Conservation (phyloP, 2,888 invertebrate species). For the Orthosia incerta region DNA sequence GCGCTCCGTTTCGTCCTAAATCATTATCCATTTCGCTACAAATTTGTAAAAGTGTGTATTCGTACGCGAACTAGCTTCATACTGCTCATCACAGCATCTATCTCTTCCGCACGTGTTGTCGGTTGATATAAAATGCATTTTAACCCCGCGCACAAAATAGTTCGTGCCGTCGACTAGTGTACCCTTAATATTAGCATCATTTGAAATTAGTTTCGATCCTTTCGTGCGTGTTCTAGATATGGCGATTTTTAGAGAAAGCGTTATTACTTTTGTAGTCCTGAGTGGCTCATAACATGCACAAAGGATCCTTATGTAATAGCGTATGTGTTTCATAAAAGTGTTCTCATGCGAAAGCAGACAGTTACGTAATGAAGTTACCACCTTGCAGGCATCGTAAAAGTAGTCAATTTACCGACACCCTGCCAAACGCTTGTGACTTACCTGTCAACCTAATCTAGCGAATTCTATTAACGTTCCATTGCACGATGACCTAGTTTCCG, state of each 20-base stretch:
- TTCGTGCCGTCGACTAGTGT: no score
- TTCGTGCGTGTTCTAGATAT: background rate
- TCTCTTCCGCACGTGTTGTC: no score
- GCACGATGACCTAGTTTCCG: conserved; percentile 65
- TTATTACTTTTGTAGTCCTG: background rate
- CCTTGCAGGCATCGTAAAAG: conserved; percentile 33
- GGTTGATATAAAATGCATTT: no score
- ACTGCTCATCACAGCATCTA: no score
- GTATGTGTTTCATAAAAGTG: conserved; percentile 28
- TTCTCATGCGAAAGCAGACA: conserved; percentile 22
- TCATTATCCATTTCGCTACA: no score
- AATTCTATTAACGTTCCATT: conserved; percentile 63
- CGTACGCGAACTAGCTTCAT: no score
- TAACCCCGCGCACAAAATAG: no score
- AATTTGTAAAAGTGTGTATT: no score
- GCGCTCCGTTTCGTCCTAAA: no score
- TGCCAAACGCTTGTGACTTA: conserved; percentile 37
- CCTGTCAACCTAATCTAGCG: conserved; percentile 59
- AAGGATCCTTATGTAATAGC: conserved; percentile 19
- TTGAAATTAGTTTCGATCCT: conserved; percentile 2
- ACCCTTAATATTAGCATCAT: conserved; percentile 7
- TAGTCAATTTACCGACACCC: conserved; percentile 39
- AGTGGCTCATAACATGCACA: conserved; percentile 1
- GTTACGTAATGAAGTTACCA: conserved; percentile 37
- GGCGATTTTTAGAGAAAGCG: background rate